Evolutionary conservation across 2,113 vertebrate genomes (phyloP).

Genomic region (Oncorhynchus kisutch): DNA sequence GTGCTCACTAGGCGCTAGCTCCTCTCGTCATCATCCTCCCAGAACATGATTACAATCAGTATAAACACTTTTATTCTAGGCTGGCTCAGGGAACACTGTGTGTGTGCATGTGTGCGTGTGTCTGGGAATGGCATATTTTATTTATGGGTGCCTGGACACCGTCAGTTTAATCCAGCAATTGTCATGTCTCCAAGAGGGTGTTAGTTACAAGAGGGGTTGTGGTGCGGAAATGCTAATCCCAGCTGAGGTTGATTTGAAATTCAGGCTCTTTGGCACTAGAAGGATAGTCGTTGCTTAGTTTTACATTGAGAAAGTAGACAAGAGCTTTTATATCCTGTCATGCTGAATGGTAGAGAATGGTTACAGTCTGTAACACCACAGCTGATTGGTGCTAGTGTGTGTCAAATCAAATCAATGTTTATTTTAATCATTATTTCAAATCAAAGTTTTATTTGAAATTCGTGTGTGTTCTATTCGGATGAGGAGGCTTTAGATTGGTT

Average conservation of each 20-base stretch:
- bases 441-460: too few species aligned
- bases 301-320: conserved; percentile 54
- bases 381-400: conserved; percentile 29
- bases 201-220: conserved; percentile 15
- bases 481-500: not conserved
- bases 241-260: conserved; percentile 57
- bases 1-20: not conserved
- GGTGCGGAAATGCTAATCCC: conserved; percentile 35
- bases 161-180: conserved; percentile 65
- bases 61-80: conserved; percentile 53
- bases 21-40: conserved; percentile 15
- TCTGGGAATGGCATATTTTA: conserved; percentile 57
- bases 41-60: conserved; percentile 36
- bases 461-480: too few species aligned
- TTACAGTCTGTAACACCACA: conserved; percentile 47
- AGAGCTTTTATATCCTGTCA: conserved; percentile 49
- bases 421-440: too few species aligned
- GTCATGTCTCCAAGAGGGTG: conserved; percentile 52
- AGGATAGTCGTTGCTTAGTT: conserved; percentile 46
- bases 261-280: conserved; percentile 50
- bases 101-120: not conserved
- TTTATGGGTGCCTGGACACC: conserved; percentile 60
- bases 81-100: conserved; percentile 13
- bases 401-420: too few species aligned
- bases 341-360: conserved; percentile 36